Evolutionary conservation across 2,888 invertebrate genomes (phyloP).

Genomic region (Agrochola circellaris): DNA sequence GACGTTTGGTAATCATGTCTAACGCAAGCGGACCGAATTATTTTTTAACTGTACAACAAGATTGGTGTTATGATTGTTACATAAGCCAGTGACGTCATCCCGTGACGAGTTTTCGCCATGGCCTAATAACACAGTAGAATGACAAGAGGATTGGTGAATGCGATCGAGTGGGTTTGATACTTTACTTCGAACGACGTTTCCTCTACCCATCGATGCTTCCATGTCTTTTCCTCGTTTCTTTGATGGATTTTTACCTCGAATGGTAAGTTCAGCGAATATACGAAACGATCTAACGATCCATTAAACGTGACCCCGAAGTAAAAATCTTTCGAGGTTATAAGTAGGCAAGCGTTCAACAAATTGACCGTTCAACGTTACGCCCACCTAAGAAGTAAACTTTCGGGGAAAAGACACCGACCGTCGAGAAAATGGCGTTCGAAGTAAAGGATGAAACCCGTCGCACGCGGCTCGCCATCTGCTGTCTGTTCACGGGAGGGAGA

Average conservation of each 20-base stretch:
- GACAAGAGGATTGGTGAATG: slow-evolving; percentile 18
- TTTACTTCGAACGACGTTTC: neutral
- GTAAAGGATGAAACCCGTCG: neutral
- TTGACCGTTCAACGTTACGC: neutral
- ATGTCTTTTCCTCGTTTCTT: neutral
- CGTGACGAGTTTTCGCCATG: slow-evolving; percentile 39
- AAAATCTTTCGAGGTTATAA: neutral
- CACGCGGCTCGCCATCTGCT: neutral
- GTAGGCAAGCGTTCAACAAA: neutral
- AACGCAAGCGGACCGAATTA: slow-evolving; percentile 69
- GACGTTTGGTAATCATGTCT: slow-evolving; percentile 69
- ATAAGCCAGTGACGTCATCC: slow-evolving; percentile 50
- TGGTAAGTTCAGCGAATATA: neutral
- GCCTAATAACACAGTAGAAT: slow-evolving; percentile 33
- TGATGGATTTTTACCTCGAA: neutral
- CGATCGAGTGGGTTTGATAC: neutral
- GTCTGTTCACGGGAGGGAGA: neutral
- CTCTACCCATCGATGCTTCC: neutral
- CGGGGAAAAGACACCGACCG: neutral
- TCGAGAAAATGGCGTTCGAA: neutral
- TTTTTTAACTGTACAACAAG: slow-evolving; percentile 62
- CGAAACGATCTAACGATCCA: neutral
- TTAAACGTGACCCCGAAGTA: neutral
- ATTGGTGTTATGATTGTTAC: slow-evolving; percentile 62
- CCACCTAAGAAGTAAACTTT: neutral